phyloP scores from a whole-genome alignment of 92 coral and sea anemone genomes.

The Epizoanthus ramosus region DNA sequence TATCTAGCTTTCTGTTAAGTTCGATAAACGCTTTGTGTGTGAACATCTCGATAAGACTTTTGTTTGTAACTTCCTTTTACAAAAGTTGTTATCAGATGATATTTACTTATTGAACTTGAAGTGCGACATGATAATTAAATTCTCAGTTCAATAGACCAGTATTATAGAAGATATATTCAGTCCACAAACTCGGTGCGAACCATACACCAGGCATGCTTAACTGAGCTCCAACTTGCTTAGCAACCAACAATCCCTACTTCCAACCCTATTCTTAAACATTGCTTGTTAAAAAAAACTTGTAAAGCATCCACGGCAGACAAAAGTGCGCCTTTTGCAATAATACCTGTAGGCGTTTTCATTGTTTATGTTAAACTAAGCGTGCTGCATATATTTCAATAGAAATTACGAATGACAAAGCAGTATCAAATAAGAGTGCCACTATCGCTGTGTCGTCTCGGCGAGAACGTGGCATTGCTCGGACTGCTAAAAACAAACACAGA shows the following conservation, averaged over 20 bases:
- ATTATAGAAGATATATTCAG: background rate
- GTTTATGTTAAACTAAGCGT: background rate
- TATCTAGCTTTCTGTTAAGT: too few species aligned
- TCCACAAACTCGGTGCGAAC: background rate
- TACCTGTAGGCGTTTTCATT: background rate
- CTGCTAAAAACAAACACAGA: constrained; percentile 8
- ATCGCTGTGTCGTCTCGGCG: background rate
- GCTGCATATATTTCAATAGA: constrained; percentile 30
- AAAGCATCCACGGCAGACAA: background rate
- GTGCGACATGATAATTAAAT: background rate
- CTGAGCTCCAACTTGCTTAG: background rate
- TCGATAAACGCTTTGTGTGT: too few species aligned
- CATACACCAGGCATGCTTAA: background rate
- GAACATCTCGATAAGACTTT: too few species aligned
- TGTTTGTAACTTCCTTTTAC: too few species aligned
- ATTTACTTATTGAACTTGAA: background rate
- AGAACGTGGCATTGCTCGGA: background rate
- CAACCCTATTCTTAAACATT: background rate
- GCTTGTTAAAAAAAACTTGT: background rate
- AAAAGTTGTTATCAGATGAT: too few species aligned
- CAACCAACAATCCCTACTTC: background rate
- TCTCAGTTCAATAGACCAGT: background rate
- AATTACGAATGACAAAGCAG: background rate
- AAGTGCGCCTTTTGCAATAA: background rate
- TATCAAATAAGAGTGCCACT: too few species aligned